A percentile compares a stretch with the other conserved stretches of the same genome.
These are phyloP conservation scores for Psephotus haematonotus DNA, from an alignment of 2,113 vertebrate genomes.

Conservation along the genomic window DNA sequence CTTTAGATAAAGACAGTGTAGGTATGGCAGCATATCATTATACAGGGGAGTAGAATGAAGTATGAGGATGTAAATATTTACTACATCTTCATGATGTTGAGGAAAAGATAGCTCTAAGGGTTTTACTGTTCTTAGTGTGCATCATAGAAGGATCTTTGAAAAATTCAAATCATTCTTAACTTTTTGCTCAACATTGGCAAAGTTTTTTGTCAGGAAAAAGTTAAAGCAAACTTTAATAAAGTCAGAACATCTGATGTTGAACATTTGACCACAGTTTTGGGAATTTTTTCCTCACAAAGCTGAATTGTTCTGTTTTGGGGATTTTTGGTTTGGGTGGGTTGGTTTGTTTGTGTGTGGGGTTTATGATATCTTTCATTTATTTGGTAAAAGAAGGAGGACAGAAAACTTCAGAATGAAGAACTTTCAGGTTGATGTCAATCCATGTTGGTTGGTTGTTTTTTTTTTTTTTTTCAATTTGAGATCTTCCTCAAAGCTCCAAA, in stretches of 20 bases:
- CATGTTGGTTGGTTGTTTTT: too few species aligned
- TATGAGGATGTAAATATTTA: constrained; percentile 46
- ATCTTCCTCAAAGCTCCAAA: not conserved
- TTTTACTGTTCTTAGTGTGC: not conserved
- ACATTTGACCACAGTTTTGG: not conserved
- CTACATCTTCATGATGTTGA: not conserved
- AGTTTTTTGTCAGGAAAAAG: not conserved
- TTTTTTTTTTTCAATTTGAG: not conserved
- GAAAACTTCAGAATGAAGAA: not conserved
- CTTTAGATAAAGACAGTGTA: constrained; percentile 42
- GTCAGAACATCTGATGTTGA: not conserved
- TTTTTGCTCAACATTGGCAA: not conserved
- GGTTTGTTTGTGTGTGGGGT: not conserved
- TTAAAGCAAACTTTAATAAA: not conserved
- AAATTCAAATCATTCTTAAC: not conserved
- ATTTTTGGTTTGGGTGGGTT: not conserved
- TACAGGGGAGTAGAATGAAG: constrained; percentile 24
- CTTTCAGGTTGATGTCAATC: not conserved
- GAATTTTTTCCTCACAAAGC: not conserved
- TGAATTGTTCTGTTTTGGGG: not conserved
- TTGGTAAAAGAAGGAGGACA: not conserved
- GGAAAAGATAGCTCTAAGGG: constrained; percentile 3
- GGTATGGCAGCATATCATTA: constrained; percentile 61
- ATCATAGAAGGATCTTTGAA: not conserved
- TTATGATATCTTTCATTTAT: not conserved